Evolutionary conservation across 2,888 invertebrate species (phyloP).

Genomic region (Vanessa cardui): DNA sequence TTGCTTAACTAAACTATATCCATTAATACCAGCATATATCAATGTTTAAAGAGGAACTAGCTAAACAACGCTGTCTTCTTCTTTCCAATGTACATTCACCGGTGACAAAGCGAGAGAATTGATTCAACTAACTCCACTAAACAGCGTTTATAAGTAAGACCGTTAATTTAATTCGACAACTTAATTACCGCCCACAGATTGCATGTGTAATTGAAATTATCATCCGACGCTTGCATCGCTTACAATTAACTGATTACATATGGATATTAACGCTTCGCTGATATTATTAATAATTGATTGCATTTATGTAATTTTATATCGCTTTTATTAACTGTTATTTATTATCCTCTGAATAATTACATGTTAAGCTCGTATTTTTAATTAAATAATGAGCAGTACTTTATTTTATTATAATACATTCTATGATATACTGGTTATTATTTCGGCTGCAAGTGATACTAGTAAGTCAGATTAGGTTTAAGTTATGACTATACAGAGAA

Average conservation of each 20-base stretch:
- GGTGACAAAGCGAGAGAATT: no score
- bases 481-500: no score
- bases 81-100: no score
- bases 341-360: neutral
- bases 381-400: neutral
- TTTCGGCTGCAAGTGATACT: no score
- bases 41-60: no score
- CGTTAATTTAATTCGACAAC: conserved; percentile 3
- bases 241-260: conserved; percentile 17
- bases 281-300: conserved; percentile 13
- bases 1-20: no score
- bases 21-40: no score
- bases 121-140: no score
- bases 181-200: conserved; percentile 10
- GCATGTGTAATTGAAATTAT: conserved; percentile 15
- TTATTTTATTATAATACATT: no score
- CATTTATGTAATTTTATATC: conserved; percentile 2
- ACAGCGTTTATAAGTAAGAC: neutral
- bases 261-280: conserved; percentile 7
- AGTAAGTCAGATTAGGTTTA: no score
- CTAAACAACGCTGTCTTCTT: no score
- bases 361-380: neutral
- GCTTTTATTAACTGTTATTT: conserved; percentile 5
- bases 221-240: conserved; percentile 8
- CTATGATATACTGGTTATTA: no score